Evolutionary conservation across 2,888 invertebrate species (phyloP), one percentile per base, ranked within the genome.

Genomic region (Latrodectus elegans): DNA sequence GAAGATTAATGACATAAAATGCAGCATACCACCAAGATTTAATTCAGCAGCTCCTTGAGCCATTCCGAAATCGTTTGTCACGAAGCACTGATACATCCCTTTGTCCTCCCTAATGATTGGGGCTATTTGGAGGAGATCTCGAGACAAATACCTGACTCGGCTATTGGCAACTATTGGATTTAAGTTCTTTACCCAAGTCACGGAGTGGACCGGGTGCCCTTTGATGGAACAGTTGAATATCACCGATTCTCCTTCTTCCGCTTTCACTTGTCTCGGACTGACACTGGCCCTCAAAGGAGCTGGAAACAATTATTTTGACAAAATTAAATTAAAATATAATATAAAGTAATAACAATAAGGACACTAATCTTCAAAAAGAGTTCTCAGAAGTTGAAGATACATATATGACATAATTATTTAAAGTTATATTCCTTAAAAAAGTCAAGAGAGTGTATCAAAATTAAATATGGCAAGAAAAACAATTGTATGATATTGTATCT

Each of bases 61-160:
- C 74, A 80, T 77, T 38, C 84, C 81, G 51, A 81, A 88, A 60
- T 89, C 89, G 49, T 89, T 89, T 8, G 67, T 85, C 17, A 84
- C 89, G 22, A 89, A 88, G 64, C 90, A 89, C 70, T 90, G 89
- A 68, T 89, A 89, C 89, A 89, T 89, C 53, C 89, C 89, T 71
- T 89, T 87, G 74, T 90, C 89, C 81, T 89, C 89, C 52, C 89
- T 77, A 51, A 88, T 71, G 17, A 90, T 80, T n/a, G 89, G 88
- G 12, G 87, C 80, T 26, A 90, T 82, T 67, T 89, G 87, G 4
- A 90, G 80, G 17, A 88, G 84, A 64, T 89, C 89, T 75, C 86
- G 78, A 1, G 85, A 85, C 10, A 89, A 65, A 26, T 81, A 87
- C n/a, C 81, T 80, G 14, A 89, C 74, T 64, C 89, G 78, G 72